Conservation (phyloP, 2,113 vertebrate genomes). For the Cavia porcellus region DNA sequence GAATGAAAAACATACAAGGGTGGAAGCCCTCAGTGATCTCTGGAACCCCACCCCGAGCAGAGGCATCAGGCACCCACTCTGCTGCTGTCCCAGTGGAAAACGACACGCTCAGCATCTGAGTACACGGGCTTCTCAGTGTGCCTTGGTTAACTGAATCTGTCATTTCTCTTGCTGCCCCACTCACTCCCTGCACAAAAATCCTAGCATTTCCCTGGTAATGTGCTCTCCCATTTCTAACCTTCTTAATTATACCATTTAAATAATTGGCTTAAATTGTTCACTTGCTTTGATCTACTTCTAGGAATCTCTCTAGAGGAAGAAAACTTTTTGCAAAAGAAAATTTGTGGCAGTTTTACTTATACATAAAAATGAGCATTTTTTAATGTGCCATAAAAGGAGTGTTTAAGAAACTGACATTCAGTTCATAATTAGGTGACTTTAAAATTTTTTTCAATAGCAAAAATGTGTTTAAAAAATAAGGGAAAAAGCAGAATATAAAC, state of each 20-base stretch:
- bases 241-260: constrained; percentile 63
- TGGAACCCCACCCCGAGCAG: fast-evolving
- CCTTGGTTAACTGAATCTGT: constrained; percentile 23
- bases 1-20: background rate
- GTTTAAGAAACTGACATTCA: constrained; percentile 10
- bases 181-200: background rate
- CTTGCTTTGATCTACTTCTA: constrained; percentile 53
- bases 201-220: constrained; percentile 54
- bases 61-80: background rate
- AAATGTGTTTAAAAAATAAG: background rate
- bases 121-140: background rate
- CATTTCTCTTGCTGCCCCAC: background rate
- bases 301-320: constrained; percentile 55
- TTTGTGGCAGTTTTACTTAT: background rate
- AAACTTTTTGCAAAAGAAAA: constrained; percentile 24
- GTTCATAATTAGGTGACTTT: background rate
- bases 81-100: background rate
- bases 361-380: constrained; percentile 9
- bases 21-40: background rate
- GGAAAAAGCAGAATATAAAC: background rate
- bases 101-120: background rate
- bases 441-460: background rate
- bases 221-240: constrained; percentile 38
- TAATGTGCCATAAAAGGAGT: background rate
- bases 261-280: constrained; percentile 68